Base-by-base conservation (phyloP, 2,888 invertebrate species). In the Drosophila bunnanda region DNA sequence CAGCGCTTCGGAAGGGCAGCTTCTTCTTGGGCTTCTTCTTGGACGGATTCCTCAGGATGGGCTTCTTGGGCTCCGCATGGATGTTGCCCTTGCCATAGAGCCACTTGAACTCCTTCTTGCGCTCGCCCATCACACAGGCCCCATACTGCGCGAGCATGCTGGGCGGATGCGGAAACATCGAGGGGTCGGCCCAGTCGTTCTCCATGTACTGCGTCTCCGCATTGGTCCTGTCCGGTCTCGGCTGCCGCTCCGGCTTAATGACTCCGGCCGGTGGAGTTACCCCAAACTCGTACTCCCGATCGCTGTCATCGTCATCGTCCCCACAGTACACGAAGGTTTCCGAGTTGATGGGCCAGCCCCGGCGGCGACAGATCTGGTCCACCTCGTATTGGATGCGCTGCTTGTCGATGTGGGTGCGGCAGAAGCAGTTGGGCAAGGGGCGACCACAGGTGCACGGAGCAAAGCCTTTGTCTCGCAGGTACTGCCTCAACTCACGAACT, bases 261-360 rank as follows among this genome's bases (percentile, higher is more conserved):
- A 95, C 93, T 0, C 95, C 95, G 41, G 95, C 95, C 0, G 95
- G 95, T 0, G 95, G 95, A 0, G 95, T 95, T 62, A 95, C 95
- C 73, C 95, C 95, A 48, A 95, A 95, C 79, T 95, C 95, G 91
- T 95, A 93, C 64, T 95, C 95, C 6, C 94, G 94, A 34, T 95
- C 95, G 13, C 89, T 91, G 13, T 92, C 92, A 0, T 79, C 86
- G 1, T 72, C 71, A 2, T 72, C 72, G 10, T 87, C 88, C 4
- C 91, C 90, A 0, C 88, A 79, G 4, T 89, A 78, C 1, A 87
- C 75, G 8, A 92, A 78, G 0, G 64, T 72, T 2, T 91, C 82
- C 8, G 74, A 74, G 6, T 90, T 79, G 28, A 81, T 72, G 2
- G 70, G 54, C 48, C 90, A 77, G n/a, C 86, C 75, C 0, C 80